A percentile compares a stretch with the other conserved stretches of the same genome.
phyloP scores from a whole-genome alignment of 2,888 invertebrate genomes.

The Axea sp. region DNA sequence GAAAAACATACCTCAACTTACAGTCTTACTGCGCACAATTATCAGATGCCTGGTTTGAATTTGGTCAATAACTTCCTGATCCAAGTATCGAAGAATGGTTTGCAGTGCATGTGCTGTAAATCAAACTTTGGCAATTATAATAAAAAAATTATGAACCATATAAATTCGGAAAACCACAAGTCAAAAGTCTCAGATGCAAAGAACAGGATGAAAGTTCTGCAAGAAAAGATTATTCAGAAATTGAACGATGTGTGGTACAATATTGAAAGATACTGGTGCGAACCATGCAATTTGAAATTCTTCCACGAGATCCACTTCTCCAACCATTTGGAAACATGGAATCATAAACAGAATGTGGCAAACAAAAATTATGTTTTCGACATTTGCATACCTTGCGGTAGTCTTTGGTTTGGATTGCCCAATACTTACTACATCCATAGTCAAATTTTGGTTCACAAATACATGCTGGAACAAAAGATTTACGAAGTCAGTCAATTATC shows the following conservation, averaged over 20 bases:
- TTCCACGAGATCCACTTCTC: constrained; percentile 49
- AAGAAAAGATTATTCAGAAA: constrained; percentile 14
- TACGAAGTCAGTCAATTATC: constrained; percentile 62
- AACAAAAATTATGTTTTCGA: constrained; percentile 35
- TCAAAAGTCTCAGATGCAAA: background rate
- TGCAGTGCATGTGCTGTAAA: constrained; percentile 49
- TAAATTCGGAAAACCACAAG: constrained; percentile 22
- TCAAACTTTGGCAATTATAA: constrained; percentile 20
- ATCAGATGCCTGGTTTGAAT: constrained; percentile 42
- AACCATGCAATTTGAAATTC: constrained; percentile 40
- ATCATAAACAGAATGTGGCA: constrained; percentile 22
- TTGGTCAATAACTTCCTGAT: constrained; percentile 25
- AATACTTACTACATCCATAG: constrained; percentile 65
- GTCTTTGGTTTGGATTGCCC: constrained; percentile 64
- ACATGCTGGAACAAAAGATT: constrained; percentile 64
- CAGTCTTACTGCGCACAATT: constrained; percentile 60
- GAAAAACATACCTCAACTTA: constrained; percentile 64
- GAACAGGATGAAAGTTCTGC: background rate
- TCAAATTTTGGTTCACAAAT: constrained; percentile 63
- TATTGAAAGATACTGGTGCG: constrained; percentile 67
- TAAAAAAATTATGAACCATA: constrained; percentile 27
- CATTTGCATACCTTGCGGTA: constrained; percentile 68
- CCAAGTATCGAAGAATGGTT: constrained; percentile 12
- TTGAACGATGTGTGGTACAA: constrained; percentile 63
- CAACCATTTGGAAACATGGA: constrained; percentile 50